Conservation (phyloP, 2,113 vertebrate genomes). For the Aythya baeri region DNA sequence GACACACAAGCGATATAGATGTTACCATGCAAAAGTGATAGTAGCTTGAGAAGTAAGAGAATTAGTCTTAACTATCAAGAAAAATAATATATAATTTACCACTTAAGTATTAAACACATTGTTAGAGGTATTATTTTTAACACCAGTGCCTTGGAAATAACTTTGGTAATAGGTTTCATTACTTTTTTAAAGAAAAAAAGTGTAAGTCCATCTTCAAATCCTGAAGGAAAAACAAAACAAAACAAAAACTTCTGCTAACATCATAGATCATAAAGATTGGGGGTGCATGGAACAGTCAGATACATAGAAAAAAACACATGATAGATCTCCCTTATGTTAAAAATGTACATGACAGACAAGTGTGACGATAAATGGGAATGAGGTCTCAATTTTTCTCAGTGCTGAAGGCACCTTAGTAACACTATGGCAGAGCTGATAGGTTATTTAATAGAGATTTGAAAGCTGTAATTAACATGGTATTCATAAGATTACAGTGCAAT, state of each 20-base stretch:
- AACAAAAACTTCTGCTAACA: neutral
- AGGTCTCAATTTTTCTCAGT: neutral
- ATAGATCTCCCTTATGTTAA: neutral
- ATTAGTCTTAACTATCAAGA: neutral
- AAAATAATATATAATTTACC: neutral
- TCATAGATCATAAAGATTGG: neutral
- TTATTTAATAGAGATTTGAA: neutral
- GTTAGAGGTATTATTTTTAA: neutral
- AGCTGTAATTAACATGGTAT: neutral
- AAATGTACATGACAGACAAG: neutral
- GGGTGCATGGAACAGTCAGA: neutral
- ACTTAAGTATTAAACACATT: neutral
- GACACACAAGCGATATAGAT: neutral
- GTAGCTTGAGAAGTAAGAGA: neutral
- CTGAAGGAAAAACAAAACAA: neutral
- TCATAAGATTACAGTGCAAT: neutral
- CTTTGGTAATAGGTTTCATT: neutral
- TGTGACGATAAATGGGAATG: neutral
- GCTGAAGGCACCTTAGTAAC: neutral
- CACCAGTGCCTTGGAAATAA: neutral
- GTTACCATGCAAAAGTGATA: neutral
- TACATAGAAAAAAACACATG: neutral
- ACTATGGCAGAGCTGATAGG: neutral
- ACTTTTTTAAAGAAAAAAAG: neutral
- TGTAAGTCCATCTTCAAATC: neutral